Evolutionary conservation across 2,888 invertebrate genomes (phyloP).

Genomic region (Anaspis maculata): DNA sequence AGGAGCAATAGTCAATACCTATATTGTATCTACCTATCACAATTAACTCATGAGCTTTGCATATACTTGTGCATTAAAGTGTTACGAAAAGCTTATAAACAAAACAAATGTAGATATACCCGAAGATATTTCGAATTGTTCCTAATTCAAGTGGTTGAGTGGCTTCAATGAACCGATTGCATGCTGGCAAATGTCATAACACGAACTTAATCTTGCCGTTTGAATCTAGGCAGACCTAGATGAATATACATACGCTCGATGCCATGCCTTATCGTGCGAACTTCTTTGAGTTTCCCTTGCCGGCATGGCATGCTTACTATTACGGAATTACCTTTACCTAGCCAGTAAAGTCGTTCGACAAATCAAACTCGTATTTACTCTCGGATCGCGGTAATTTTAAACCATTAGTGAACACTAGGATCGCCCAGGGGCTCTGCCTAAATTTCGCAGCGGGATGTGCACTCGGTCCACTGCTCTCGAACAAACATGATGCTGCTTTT

Average conservation of each 20-base stretch:
- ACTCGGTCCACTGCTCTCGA: too few species aligned
- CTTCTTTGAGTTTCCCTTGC: conserved; percentile 3
- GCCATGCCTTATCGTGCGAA: conserved; percentile 13
- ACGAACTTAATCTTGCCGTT: conserved; percentile 12
- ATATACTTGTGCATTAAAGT: too few species aligned
- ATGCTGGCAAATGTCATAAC: conserved; percentile 18
- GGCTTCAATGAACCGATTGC: conserved; percentile 18
- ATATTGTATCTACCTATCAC: too few species aligned
- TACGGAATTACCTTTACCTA: conserved; percentile 10
- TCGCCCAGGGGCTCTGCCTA: too few species aligned
- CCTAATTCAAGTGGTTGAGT: conserved; percentile 15
- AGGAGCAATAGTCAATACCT: too few species aligned
- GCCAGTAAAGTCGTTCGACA: too few species aligned
- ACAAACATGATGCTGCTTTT: too few species aligned
- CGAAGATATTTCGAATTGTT: conserved; percentile 12
- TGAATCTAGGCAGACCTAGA: conserved; percentile 8
- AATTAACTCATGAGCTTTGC: too few species aligned
- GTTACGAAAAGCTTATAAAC: not conserved
- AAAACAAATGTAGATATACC: conserved; percentile 10
- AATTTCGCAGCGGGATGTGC: too few species aligned
- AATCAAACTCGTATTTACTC: too few species aligned
- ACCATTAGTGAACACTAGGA: too few species aligned
- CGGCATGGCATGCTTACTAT: conserved; percentile 3
- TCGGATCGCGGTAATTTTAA: too few species aligned
- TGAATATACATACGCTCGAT: conserved; percentile 8